Evolutionary conservation across 1,140 invertebrate genomes (phyloP), one percentile per base, ranked within the genome.

Genomic region (Pogonomyrmex barbatus): DNA sequence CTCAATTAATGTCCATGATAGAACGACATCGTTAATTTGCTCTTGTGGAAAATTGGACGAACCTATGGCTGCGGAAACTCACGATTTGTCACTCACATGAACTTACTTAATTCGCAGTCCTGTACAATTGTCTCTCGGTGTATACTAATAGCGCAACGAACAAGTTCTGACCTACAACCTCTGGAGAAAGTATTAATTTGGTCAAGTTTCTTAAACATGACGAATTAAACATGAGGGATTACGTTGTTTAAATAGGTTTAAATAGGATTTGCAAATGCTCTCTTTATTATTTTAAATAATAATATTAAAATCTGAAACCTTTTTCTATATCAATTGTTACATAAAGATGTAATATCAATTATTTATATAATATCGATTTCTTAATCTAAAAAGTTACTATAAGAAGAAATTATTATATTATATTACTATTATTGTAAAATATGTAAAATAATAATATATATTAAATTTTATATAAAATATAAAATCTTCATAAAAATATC

Each of bases 1-100:
- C 82, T 65, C 73, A 85, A 85, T 85, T 85, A 85, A 65, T 36
- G 71, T 56, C 58, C 36, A 77, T 60, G 71, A 24, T 77, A 52
- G 36, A 70, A 36, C 47, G 24, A 65, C 54, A 42, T 39, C 24
- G 47, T 24, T 78, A 85, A 85, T 85, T 85, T 63, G 2, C 36
- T 54, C 10, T 30, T 33, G 33, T 76, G 24, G 47, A 63, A 63
- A 78, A 85, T 85, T 85, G 47, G 30, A 84, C n/a, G 87, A 88
- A 88, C 0, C 30, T 54, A 84, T 9, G 47, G 12, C 45, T 36
- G 47, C n/a, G n/a, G 33, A 54, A 42, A 77, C 58, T 63, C 71
- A 78, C 60, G 79, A 60, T 83, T 14, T 78, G 73, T 83, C 79
- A 50, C 42, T 83, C 68, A 71, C 9, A 12, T 9, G 17, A 60